Evolutionary conservation across 2,113 vertebrate genomes (phyloP).

Genomic region (Pitta sordida): DNA sequence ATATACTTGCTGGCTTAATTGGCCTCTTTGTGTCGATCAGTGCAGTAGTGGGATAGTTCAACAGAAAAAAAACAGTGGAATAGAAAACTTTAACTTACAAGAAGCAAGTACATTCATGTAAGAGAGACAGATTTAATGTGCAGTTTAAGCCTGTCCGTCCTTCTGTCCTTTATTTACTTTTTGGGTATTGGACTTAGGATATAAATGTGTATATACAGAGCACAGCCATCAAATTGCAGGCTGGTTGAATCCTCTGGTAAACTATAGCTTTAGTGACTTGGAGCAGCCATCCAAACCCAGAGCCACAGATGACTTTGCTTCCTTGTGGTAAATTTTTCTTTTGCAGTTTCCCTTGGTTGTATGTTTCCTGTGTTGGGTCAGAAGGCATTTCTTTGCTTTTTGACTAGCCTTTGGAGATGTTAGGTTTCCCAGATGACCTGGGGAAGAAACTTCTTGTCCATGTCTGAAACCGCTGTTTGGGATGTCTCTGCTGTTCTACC

Average conservation of each 20-base stretch:
- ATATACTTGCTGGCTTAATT: not conserved
- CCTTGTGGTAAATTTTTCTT: not conserved
- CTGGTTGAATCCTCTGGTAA: not conserved
- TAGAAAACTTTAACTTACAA: not conserved
- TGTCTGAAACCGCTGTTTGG: not conserved
- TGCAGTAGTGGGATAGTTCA: too few relatives aligned
- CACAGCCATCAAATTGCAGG: not conserved
- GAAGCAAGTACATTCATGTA: not conserved
- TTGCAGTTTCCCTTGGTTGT: not conserved
- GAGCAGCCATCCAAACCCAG: not conserved
- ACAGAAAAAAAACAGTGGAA: too few relatives aligned
- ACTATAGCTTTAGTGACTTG: not conserved
- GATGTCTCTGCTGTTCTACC: not conserved
- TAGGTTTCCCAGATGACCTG: not conserved
- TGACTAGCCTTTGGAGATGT: not conserved
- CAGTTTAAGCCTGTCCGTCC: not conserved
- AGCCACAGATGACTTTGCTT: not conserved
- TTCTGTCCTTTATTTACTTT: not conserved
- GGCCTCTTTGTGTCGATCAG: not conserved
- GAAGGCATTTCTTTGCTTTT: not conserved
- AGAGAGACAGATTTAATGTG: not conserved
- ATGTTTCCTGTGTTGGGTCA: not conserved
- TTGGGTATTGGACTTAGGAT: not conserved
- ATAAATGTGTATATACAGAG: not conserved
- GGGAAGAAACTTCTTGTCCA: not conserved